A percentile compares a stretch with the other conserved stretches of the same genome.
These are phyloP conservation scores for Drosophila mayaguana DNA, from an alignment of 2,888 invertebrate genomes.

Conservation along the genomic window DNA sequence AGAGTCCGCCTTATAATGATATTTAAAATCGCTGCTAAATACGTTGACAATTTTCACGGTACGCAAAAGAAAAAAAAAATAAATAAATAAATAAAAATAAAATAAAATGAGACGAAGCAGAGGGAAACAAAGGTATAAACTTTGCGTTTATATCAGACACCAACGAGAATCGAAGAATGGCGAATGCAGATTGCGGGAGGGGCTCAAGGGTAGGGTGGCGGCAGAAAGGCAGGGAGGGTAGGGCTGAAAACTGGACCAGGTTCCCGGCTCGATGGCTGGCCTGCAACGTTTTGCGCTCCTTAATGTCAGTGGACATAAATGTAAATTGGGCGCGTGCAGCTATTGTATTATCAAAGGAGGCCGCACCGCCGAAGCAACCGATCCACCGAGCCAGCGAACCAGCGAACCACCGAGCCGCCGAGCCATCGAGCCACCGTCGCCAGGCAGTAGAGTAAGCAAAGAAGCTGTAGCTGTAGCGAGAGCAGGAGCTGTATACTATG, in stretches of 20 bases:
- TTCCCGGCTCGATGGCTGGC: constrained; percentile 26
- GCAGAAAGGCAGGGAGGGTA: neutral
- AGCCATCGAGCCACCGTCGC: constrained; percentile 39
- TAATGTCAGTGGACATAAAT: constrained; percentile 85
- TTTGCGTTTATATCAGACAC: constrained; percentile 70
- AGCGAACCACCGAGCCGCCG: constrained; percentile 55
- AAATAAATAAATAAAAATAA: neutral
- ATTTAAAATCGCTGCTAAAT: constrained; percentile 78
- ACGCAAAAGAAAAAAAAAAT: constrained; percentile 31
- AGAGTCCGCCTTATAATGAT: constrained; percentile 66
- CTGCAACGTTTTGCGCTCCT: constrained; percentile 74
- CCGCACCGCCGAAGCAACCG: constrained; percentile 69
- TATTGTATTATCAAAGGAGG: constrained; percentile 85
- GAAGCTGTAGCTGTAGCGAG: constrained; percentile 60
- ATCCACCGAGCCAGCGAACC: constrained; percentile 46
- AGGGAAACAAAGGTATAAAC: constrained; percentile 16
- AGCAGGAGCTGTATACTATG: constrained; percentile 45
- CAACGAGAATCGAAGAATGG: constrained; percentile 34
- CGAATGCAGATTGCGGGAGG: constrained; percentile 6
- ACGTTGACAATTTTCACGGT: constrained; percentile 76
- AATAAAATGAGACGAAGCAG: neutral
- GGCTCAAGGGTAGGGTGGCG: neutral
- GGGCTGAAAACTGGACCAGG: constrained; percentile 53
- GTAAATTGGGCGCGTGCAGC: constrained; percentile 86
- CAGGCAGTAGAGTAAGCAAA: constrained; percentile 68